Conservation (phyloP, 2,888 invertebrate genomes). For the Petrolisthes manimaculis region DNA sequence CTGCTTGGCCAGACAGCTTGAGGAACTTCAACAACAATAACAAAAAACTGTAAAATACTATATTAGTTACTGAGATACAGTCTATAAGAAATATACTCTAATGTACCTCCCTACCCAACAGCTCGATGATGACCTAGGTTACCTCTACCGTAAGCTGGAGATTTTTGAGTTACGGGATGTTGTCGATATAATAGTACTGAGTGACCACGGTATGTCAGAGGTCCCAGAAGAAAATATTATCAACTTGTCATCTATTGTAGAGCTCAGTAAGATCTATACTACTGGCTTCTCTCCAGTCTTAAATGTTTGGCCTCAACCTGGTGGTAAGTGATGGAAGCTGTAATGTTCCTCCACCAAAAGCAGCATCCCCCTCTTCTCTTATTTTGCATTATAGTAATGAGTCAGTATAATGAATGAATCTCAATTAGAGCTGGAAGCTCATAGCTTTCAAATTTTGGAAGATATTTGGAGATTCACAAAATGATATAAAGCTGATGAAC, state of each 20-base stretch:
- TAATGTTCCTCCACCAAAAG: background rate
- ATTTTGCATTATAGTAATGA: too few species aligned
- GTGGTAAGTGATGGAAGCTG: conserved; percentile 36
- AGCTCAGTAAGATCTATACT: conserved; percentile 64
- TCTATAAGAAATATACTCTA: too few species aligned
- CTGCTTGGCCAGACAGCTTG: too few species aligned
- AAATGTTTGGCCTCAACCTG: conserved; percentile 68
- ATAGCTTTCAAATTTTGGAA: too few species aligned
- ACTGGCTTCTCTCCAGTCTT: conserved; percentile 68
- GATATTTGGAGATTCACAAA: too few species aligned
- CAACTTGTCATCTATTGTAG: conserved; percentile 60
- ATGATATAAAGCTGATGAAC: too few species aligned
- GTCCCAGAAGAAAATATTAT: conserved; percentile 66
- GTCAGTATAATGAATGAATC: too few species aligned
- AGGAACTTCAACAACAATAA: too few species aligned
- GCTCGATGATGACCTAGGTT: conserved; percentile 68
- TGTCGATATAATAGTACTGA: conserved; percentile 70
- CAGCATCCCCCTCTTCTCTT: background rate
- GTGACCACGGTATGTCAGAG: conserved; percentile 72
- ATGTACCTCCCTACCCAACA: conserved; percentile 24
- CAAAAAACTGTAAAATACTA: too few species aligned
- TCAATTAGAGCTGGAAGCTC: too few species aligned
- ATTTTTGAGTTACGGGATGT: conserved; percentile 67
- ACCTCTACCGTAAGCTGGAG: conserved; percentile 68
- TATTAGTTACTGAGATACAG: too few species aligned